These are phyloP conservation scores for Hirtodrosophila alboralis DNA, from an alignment of 2,888 invertebrate species.

Conservation along the genomic window DNA sequence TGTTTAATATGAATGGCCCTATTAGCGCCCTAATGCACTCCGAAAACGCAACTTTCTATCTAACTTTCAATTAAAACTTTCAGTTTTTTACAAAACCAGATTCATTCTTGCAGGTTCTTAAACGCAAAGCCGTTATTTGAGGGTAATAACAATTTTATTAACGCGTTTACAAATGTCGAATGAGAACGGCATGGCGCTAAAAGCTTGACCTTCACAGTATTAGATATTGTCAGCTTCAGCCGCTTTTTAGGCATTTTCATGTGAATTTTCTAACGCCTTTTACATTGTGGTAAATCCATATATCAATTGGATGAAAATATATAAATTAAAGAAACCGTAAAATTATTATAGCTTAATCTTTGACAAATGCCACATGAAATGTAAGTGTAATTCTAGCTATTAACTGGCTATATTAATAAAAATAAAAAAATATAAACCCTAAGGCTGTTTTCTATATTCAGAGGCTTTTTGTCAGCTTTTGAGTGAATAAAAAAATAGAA, in stretches of 20 bases:
- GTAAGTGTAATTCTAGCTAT: too few relatives aligned
- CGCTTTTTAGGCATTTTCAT: conserved; percentile 13
- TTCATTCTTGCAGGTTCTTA: conserved; percentile 48
- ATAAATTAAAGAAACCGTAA: too few relatives aligned
- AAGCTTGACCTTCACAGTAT: conserved; percentile 26
- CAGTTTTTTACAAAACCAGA: conserved; percentile 54
- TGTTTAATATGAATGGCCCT: conserved; percentile 52
- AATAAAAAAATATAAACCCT: too few relatives aligned
- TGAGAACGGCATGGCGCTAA: conserved; percentile 19
- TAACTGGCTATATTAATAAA: too few relatives aligned
- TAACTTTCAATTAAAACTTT: conserved; percentile 66
- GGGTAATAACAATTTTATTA: conserved; percentile 11
- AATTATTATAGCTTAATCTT: too few relatives aligned
- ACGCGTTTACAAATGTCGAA: conserved; percentile 44
- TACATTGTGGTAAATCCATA: too few relatives aligned
- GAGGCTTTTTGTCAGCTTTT: neutral
- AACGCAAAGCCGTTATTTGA: too few relatives aligned
- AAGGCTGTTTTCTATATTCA: too few relatives aligned
- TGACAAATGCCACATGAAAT: too few relatives aligned
- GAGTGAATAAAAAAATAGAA: conserved; percentile 15
- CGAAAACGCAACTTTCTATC: conserved; percentile 55
- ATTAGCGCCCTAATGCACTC: conserved; percentile 32
- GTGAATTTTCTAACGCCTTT: too few relatives aligned
- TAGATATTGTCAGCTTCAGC: conserved; percentile 6
- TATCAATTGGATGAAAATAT: too few relatives aligned